A percentile compares a stretch with the other conserved stretches of the same genome.
These are phyloP conservation scores for Opisthograptis luteolata DNA, from an alignment of 2,888 invertebrate genomes.

Conservation along the genomic window DNA sequence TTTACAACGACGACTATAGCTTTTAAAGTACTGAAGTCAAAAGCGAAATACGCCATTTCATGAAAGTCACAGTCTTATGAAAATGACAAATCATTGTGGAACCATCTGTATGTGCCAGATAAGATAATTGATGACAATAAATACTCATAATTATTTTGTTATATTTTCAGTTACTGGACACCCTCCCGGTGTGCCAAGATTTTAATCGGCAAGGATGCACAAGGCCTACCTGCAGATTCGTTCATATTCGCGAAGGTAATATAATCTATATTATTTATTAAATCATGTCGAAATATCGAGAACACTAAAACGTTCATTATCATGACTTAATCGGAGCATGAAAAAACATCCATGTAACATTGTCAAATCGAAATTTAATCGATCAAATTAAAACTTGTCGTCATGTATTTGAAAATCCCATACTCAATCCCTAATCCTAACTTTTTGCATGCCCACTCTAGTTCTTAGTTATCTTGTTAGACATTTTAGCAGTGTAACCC, in stretches of 20 bases:
- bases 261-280: conserved; percentile 27
- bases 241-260: conserved; percentile 98
- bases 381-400: conserved; percentile 13
- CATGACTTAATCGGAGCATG: conserved; percentile 21
- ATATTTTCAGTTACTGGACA: conserved; percentile 98
- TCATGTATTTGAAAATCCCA: conserved; percentile 8
- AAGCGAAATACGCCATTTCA: neutral
- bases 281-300: conserved; percentile 9
- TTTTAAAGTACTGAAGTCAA: neutral
- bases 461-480: conserved; percentile 23
- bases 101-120: conserved; percentile 55
- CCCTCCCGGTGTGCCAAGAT: conserved; percentile 99
- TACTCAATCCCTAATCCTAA: conserved; percentile 12
- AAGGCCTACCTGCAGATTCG: conserved; percentile 98
- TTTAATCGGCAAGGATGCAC: conserved; percentile 99
- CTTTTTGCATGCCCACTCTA: conserved; percentile 26
- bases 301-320: conserved; percentile 9
- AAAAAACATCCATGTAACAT: conserved; percentile 10
- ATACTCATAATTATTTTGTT: conserved; percentile 63
- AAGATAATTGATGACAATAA: conserved; percentile 44
- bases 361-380: conserved; percentile 1
- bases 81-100: conserved; percentile 44
- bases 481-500: conserved; percentile 13
- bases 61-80: neutral
- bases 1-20: conserved; percentile 7